Evolutionary conservation across 1,140 invertebrate genomes (phyloP), one percentile per base, ranked within the genome.

Genomic region (Oscheius sp.): DNA sequence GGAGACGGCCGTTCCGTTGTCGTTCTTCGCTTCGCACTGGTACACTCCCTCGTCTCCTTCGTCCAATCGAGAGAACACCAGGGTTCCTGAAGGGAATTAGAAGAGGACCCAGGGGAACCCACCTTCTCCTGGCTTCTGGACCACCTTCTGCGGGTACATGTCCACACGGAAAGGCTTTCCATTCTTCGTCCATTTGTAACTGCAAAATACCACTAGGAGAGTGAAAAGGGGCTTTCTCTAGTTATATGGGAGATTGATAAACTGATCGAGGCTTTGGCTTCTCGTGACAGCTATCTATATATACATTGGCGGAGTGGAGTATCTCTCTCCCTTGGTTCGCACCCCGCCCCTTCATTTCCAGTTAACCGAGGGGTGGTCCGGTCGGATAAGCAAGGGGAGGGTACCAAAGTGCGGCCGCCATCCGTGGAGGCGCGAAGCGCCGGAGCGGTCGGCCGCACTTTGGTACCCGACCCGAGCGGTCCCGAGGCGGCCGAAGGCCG

Each of bases 121-220:
- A 70, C 68, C 71, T 46, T 67, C 62, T 67, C 93, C 92, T 0
- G 92, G 91, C 78, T 95, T 93, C 83, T 94, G 92, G 1, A 91
- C 91, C 83, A 98, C 65, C 28, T 68, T 74, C 29, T 94, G 91
- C 82, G 95, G 92, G 84, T 95, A 95, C 1, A 91, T 90, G 82
- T 92, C 90, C 88, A 91, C 94, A 77, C 93, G 89, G 79, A 89
- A 97, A 15, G 90, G 88, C 77, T 94, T 92, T 61, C 94, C 94
- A 88, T 98, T 96, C 86, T 97, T 97, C 64, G 92, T 90, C 95
- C 95, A 98, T 79, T 88, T 88, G 86, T 97, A 97, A 76, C 93
- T 95, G 87, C 61, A 80, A 68, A n/a, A 72, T 34, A 2, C 29
- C 34, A 10, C 1, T 13, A 13, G 28, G 10, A 1, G 31, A 3